Conservation (phyloP, 2,888 invertebrate genomes). For the Hofmannophila pseudospretella region DNA sequence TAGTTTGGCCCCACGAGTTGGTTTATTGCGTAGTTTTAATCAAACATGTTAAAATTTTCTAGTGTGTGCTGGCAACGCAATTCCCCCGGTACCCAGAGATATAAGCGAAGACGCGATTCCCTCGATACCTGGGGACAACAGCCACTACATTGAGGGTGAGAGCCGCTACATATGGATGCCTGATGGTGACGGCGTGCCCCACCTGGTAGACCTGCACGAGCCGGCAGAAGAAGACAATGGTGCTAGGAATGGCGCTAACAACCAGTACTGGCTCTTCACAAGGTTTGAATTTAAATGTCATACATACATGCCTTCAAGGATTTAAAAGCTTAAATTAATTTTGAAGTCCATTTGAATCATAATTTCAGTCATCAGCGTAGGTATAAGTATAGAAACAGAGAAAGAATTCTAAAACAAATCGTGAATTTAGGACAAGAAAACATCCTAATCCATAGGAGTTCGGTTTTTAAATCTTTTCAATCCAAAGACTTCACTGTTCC, state of each 20-base stretch:
- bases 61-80: constrained; percentile 41
- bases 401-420: too few relatives aligned
- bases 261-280: constrained; percentile 51
- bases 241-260: constrained; percentile 47
- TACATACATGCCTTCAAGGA: too few relatives aligned
- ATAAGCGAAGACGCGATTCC: constrained; percentile 25
- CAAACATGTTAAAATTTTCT: constrained; percentile 12
- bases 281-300: constrained; percentile 28
- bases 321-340: too few relatives aligned
- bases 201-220: constrained; percentile 49
- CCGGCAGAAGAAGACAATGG: constrained; percentile 26
- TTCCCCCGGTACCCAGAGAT: constrained; percentile 49
- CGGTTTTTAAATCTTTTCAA: too few relatives aligned
- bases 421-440: too few relatives aligned
- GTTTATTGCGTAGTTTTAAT: too few relatives aligned
- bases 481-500: too few relatives aligned
- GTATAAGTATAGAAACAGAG: too few relatives aligned
- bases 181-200: constrained; percentile 46
- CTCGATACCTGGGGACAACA: constrained; percentile 52
- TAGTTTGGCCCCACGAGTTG: too few relatives aligned
- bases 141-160: constrained; percentile 59
- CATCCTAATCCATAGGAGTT: too few relatives aligned
- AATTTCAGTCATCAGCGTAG: too few relatives aligned
- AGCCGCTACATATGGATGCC: constrained; percentile 68
- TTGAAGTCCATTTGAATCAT: too few relatives aligned